Base-by-base conservation (phyloP, 2,797 vertebrate species). In the Lindbergichthys nudifrons region DNA sequence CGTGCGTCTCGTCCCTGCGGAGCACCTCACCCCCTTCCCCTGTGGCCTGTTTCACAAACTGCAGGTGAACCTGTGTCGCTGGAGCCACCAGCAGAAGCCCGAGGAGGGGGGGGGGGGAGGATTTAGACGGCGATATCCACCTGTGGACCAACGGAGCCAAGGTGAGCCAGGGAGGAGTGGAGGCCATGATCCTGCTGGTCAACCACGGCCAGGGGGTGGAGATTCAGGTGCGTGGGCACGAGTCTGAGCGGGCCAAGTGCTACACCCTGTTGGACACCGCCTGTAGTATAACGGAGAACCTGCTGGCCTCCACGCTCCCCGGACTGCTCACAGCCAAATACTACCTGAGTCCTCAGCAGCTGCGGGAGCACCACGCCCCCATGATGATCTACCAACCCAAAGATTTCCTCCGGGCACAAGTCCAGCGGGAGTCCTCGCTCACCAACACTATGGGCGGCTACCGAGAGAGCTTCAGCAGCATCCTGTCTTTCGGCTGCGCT, bases 381-480 rank as follows among this genome's bases (percentile, higher is more conserved):
- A 89, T 99, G 90, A 99, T 99, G 98, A 89, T 98, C 81, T 99
- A 99, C 92, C 98, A 99, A 81, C 98, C 98, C 52, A 96, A 97
- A 90, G 98, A 99, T 89, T 99, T 99, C 82, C 95, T 97, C 81
- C 93, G 97, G 5, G 97, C 97, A 0, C 98, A 98, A 82, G 92
- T 95, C 30, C 96, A 96, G 80, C 96, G 95, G 21, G 97, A 99
- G 72, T 95, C 89, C 10, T 97, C 96, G 0, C 93, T 99, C 74
- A 96, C 97, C 56, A 99, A 99, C 87, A 98, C 98, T 78, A 98
- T 99, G 97, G 98, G 96, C 0, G 97, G 97, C 32, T 99, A 99
- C 89, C 95, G 96, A 23, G 98, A 99, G 88, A 98, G 96, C 89
- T 99, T 99, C 91, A 96, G 96, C 88, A 98, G 97, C 88, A 96